Conservation (phyloP, 2,888 invertebrate genomes). For the Cataglyphis altisquamis region DNA sequence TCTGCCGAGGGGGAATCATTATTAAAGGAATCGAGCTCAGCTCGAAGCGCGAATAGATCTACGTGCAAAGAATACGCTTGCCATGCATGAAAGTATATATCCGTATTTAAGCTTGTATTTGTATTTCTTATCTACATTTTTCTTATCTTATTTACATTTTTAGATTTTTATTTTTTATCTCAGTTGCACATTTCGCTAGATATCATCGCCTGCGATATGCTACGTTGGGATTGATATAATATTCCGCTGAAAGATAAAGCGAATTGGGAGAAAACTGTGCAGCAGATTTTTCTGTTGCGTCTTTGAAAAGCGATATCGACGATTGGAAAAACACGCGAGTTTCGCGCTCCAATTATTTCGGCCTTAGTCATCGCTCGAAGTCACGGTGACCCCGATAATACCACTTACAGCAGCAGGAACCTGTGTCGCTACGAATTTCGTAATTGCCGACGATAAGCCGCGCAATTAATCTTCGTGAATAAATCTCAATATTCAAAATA, state of each 20-base stretch:
- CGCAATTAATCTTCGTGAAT: not conserved
- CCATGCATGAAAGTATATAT: not conserved
- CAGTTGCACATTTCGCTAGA: not conserved
- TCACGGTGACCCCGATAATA: constrained; percentile 28
- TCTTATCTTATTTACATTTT: constrained; percentile 35
- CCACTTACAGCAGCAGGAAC: constrained; percentile 23
- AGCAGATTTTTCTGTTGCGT: not conserved
- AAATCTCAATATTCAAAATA: not conserved
- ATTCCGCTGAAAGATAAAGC: not conserved
- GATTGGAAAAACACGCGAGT: constrained; percentile 27
- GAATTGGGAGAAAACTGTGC: constrained; percentile 14
- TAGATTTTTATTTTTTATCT: constrained; percentile 15
- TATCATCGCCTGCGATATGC: not conserved
- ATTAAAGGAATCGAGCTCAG: constrained; percentile 20
- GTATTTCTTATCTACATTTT: constrained; percentile 38
- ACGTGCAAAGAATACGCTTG: not conserved
- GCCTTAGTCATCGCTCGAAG: constrained; percentile 30
- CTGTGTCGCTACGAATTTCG: not conserved
- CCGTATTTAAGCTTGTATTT: not conserved
- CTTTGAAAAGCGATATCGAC: constrained; percentile 20
- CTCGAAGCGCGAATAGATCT: constrained; percentile 14
- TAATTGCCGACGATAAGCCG: not conserved
- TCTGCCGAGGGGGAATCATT: constrained; percentile 40
- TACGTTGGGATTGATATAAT: not conserved
- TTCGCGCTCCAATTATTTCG: constrained; percentile 48